phyloP scores from a whole-genome alignment of 2,888 invertebrate species.

The Calephelis perditalis region DNA sequence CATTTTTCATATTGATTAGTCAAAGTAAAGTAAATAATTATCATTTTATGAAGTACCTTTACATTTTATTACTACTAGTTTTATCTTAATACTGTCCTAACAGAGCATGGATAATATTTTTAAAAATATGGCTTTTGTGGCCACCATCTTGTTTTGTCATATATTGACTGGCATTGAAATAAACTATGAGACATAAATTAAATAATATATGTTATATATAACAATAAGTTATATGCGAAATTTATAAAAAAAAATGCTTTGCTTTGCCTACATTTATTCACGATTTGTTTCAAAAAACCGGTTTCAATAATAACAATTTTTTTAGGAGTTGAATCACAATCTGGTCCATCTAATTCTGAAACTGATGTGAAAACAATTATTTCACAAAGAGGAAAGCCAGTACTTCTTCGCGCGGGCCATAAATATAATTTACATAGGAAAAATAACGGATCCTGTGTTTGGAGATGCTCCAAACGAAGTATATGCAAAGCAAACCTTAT shows the following conservation, averaged over 20 bases:
- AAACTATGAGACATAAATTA: conserved; percentile 18
- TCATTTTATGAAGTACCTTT: conserved; percentile 16
- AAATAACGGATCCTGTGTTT: conserved; percentile 5
- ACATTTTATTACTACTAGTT: conserved; percentile 18
- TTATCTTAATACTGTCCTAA: conserved; percentile 15
- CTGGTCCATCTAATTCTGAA: no score
- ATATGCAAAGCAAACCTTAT: background rate
- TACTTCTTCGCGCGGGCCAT: conserved; percentile 6
- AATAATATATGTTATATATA: conserved; percentile 1
- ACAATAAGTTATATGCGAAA: background rate
- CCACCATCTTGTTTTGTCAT: conserved; percentile 15
- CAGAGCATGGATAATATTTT: conserved; percentile 4
- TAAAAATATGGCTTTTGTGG: background rate
- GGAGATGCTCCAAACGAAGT: conserved; percentile 2
- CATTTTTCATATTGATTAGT: conserved; percentile 8
- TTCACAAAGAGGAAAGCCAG: background rate
- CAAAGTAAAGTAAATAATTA: conserved; percentile 19
- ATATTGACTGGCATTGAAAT: conserved; percentile 15
- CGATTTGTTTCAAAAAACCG: background rate
- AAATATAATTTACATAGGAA: conserved; percentile 11
- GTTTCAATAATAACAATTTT: background rate
- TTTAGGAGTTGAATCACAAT: conserved; percentile 1
- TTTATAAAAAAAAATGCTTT: background rate
- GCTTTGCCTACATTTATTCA: conserved; percentile 1
- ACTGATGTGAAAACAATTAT: no score